Conservation (phyloP, 2,797 vertebrate species). For the Myotis vivesi region DNA sequence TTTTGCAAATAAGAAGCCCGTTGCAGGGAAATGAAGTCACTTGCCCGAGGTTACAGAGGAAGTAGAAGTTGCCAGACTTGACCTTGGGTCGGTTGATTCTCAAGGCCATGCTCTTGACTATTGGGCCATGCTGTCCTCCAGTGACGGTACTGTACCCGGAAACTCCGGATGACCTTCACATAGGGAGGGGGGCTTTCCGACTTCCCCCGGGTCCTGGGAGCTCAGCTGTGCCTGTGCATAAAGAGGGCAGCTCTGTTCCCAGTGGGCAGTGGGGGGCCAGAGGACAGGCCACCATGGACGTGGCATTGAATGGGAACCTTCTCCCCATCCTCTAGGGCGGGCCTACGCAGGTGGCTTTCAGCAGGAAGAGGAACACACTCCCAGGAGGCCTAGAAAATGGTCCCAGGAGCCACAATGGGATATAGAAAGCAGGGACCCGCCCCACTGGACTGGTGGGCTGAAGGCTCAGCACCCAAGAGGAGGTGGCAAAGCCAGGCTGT, state of each 20-base stretch:
- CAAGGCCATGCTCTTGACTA: background rate
- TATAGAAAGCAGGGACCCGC: background rate
- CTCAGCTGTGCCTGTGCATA: background rate
- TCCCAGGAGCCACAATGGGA: background rate
- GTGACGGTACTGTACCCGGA: fast-evolving
- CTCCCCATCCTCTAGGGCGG: no score
- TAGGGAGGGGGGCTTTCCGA: background rate
- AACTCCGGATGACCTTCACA: background rate
- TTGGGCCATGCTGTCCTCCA: background rate
- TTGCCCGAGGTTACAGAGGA: background rate
- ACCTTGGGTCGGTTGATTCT: background rate
- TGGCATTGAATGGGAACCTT: fast-evolving
- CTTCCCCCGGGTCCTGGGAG: background rate
- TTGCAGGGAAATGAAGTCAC: background rate
- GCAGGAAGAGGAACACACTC: background rate
- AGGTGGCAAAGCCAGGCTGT: background rate
- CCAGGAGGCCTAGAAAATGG: background rate
- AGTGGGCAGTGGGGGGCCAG: background rate
- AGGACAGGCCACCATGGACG: background rate
- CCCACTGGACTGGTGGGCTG: no score
- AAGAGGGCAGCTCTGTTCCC: background rate
- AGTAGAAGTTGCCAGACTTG: background rate
- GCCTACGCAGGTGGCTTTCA: background rate
- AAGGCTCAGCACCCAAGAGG: background rate
- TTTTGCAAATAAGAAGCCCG: background rate